Conservation (phyloP, 2,113 vertebrate species). For the Eulacestoma nigropectus region DNA sequence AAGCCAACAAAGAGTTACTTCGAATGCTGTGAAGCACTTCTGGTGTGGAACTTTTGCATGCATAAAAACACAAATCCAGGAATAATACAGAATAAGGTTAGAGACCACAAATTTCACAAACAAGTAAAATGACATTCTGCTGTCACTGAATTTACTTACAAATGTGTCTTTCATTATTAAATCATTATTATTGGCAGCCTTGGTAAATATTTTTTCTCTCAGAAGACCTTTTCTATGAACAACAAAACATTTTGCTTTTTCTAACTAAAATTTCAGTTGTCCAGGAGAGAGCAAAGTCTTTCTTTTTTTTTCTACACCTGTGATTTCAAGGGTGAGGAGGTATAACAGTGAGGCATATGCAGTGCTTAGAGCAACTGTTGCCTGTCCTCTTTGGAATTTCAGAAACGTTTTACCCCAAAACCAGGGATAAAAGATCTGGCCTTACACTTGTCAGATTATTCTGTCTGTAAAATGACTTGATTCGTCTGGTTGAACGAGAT, state of each 20-base stretch:
- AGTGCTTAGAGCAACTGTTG: background rate
- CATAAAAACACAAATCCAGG: background rate
- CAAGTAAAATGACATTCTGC: background rate
- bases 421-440: background rate
- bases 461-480: background rate
- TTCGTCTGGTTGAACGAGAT: background rate
- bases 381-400: background rate
- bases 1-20: background rate
- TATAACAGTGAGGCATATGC: background rate
- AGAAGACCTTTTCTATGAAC: background rate
- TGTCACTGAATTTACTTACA: background rate
- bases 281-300: background rate
- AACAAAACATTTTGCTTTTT: background rate
- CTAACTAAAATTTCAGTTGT: background rate
- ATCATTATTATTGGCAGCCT: background rate
- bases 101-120: background rate
- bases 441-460: background rate
- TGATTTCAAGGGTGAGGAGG: background rate
- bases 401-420: background rate
- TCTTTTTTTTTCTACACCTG: background rate
- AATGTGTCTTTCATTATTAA: background rate
- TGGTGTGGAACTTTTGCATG: background rate
- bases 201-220: background rate
- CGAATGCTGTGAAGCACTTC: background rate
- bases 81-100: background rate